Evolutionary conservation across 2,888 invertebrate species (phyloP).

Genomic region (Encarsia formosa): DNA sequence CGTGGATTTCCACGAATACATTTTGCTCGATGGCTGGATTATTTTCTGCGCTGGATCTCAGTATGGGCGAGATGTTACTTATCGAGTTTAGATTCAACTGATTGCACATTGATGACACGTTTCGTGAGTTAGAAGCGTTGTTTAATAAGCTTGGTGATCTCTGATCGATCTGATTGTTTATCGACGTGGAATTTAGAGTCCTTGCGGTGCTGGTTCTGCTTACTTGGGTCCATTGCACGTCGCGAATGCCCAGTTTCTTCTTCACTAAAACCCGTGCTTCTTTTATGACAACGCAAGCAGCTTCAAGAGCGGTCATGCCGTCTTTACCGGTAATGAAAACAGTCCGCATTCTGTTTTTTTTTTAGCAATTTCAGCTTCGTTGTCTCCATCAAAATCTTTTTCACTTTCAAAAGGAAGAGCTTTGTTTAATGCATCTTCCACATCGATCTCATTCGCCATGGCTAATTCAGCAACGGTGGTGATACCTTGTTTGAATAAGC

Average conservation of each 20-base stretch:
- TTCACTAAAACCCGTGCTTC: slow-evolving; percentile 71
- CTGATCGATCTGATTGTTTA: neutral
- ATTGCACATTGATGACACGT: neutral
- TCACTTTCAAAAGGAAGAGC: slow-evolving; percentile 82
- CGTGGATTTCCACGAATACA: neutral
- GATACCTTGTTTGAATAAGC: slow-evolving; percentile 76
- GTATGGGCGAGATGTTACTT: neutral
- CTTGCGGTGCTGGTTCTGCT: neutral
- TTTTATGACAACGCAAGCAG: slow-evolving; percentile 70
- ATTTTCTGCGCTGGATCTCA: neutral
- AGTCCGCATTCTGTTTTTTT: slow-evolving; percentile 65
- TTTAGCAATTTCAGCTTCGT: slow-evolving; percentile 61
- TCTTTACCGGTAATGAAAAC: slow-evolving; percentile 77
- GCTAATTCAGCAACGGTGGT: slow-evolving; percentile 77
- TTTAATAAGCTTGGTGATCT: neutral
- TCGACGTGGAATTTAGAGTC: neutral
- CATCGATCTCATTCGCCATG: slow-evolving; percentile 61
- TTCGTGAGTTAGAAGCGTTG: neutral
- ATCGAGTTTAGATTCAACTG: neutral
- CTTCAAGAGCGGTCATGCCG: slow-evolving; percentile 77
- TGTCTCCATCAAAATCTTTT: slow-evolving; percentile 70
- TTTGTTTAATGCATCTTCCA: slow-evolving; percentile 75
- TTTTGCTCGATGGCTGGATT: neutral
- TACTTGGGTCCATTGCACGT: slow-evolving; percentile 62
- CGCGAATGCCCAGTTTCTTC: slow-evolving; percentile 69